phyloP scores from a whole-genome alignment of 2,888 invertebrate species.

The Heliconius charithonia region DNA sequence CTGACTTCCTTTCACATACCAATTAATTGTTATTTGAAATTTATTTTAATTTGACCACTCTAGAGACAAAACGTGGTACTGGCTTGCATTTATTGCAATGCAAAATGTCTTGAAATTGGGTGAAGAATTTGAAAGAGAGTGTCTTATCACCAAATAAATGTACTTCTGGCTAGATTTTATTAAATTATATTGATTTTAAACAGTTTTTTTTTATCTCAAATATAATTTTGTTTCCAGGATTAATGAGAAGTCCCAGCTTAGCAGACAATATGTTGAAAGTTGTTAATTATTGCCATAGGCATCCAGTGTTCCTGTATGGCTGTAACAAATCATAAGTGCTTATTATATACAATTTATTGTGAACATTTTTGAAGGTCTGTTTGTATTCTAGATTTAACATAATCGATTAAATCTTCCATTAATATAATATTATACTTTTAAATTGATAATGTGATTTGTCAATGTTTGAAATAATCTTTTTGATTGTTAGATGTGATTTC shows the following conservation, averaged over 20 bases:
- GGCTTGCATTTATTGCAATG: too few species aligned
- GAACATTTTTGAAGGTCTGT: slow-evolving; percentile 55
- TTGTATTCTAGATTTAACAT: slow-evolving; percentile 15
- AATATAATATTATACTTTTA: neutral
- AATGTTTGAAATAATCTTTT: slow-evolving; percentile 1
- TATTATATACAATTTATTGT: slow-evolving; percentile 51
- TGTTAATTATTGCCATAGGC: slow-evolving; percentile 55
- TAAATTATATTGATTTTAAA: neutral
- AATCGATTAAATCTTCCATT: neutral
- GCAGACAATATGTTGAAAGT: slow-evolving; percentile 51
- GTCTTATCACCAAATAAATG: neutral
- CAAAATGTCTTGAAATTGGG: too few species aligned
- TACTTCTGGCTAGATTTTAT: neutral
- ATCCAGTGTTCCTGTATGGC: slow-evolving; percentile 57
- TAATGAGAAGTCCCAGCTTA: slow-evolving; percentile 46
- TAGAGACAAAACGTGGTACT: too few species aligned
- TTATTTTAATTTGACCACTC: too few species aligned
- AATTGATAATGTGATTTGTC: neutral
- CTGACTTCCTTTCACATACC: too few species aligned
- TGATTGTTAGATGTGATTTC: neutral
- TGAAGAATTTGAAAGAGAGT: neutral
- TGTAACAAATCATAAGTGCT: slow-evolving; percentile 53
- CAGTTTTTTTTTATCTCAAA: neutral
- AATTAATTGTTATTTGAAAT: too few species aligned
- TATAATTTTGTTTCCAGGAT: slow-evolving; percentile 42